Evolutionary conservation across 2,888 invertebrate genomes (phyloP), one percentile per base, ranked within the genome.

Genomic region (Linyphia triangularis): DNA sequence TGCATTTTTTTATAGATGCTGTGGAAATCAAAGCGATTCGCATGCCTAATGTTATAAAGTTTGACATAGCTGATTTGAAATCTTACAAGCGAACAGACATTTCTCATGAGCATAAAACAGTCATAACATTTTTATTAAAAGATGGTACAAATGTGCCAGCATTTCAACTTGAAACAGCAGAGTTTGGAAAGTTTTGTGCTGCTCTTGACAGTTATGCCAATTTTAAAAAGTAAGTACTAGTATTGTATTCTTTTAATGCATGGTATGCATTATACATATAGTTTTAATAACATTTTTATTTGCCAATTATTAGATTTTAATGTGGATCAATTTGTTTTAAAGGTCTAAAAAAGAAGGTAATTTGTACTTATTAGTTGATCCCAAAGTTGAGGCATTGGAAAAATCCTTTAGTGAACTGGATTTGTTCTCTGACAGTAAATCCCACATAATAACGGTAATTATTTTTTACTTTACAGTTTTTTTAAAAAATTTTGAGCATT

Each of bases 341-440:
- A 96, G 96, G 90, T 95, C 96, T 0, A 94, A 95, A 88, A 94
- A 95, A 88, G 96, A 97, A 90, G 95, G 95, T 86, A 95, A 95
- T 91, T 93, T 96, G 63, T 96, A 95, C 92, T 93, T 97, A 19
- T 95, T 98, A 1, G 94, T 96, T 1, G 93, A 94, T 90, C 93
- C 93, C 77, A 93, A 93, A 81, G 94, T 95, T 10, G 94, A 95
- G 91, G 96, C 96, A 30, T 92, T 98, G 90, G 96, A 96, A 91
- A 95, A 95, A 92, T 97, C 98, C 0, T 98, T 98, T 92, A 96
- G 96, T 3, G 97, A 97, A 91, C 93, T 98, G 90, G 95, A 97
- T 92, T 94, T 98, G 88, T 96, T 96, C 92, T 94, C 95, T 22
- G 96, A 96, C 91, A 92, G 93, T 95, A 84, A 94, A 94, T 90